A percentile compares a stretch with the other conserved stretches of the same genome.
Evolutionary conservation across 2,113 vertebrate species (phyloP).

Genomic region (Arizona elegans): DNA sequence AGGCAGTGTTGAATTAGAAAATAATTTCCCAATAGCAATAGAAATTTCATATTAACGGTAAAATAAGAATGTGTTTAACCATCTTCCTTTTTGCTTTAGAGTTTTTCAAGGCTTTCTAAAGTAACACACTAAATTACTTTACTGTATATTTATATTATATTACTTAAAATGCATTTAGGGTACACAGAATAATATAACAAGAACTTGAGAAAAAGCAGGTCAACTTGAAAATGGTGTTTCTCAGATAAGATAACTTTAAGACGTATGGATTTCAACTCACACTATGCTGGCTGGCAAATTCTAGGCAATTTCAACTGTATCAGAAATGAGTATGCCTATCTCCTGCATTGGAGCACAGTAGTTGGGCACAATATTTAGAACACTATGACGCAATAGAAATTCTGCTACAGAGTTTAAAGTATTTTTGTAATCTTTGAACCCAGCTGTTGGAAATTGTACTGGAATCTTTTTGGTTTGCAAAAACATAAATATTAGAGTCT

Average conservation of each 20-base stretch:
- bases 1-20: neutral
- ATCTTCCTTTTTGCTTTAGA: slow-evolving; percentile 21
- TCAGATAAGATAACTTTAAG: neutral
- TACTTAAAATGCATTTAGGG: neutral
- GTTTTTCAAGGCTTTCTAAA: neutral
- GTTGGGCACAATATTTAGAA: neutral
- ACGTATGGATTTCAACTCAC: neutral
- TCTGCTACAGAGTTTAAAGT: slow-evolving; percentile 46
- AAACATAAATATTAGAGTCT: slow-evolving; percentile 46
- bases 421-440: slow-evolving; percentile 38
- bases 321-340: neutral
- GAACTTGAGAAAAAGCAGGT: neutral
- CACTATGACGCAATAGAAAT: slow-evolving; percentile 23
- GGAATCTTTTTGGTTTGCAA: neutral
- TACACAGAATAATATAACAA: neutral
- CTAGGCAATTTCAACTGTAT: neutral
- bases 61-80: neutral
- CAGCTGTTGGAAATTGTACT: slow-evolving; percentile 35
- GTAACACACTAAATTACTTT: neutral
- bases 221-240: neutral
- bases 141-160: too few relatives aligned
- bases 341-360: rapidly evolving
- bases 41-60: neutral
- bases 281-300: neutral
- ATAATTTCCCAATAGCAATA: neutral